Percentiles rank a stretch among this genome's conserved stretches.
phyloP scores from a whole-genome alignment of 2,797 vertebrate genomes.

The Neostethus bicornis region DNA sequence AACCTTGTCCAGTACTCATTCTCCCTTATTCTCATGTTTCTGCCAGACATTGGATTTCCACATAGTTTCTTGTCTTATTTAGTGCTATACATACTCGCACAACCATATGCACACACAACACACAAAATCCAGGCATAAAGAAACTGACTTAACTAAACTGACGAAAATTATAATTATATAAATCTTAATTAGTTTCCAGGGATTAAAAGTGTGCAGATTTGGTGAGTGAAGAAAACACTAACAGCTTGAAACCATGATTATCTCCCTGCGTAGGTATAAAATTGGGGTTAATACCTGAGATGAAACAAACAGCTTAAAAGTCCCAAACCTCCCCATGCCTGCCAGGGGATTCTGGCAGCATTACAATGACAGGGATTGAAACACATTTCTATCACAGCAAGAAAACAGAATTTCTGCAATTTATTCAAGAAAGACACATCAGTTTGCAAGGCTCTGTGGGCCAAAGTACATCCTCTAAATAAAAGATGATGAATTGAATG shows the following conservation, averaged over 20 bases:
- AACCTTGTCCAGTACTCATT: conserved; percentile 55
- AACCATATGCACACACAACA: neutral
- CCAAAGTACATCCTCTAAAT: conserved; percentile 65
- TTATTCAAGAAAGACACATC: conserved; percentile 69
- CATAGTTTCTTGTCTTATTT: conserved; percentile 30
- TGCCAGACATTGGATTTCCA: conserved; percentile 34
- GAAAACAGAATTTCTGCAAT: conserved; percentile 67
- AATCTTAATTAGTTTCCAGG: conserved; percentile 84
- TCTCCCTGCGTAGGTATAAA: conserved; percentile 79
- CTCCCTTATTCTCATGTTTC: conserved; percentile 45
- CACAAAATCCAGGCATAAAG: conserved; percentile 26
- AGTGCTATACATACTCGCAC: conserved; percentile 6
- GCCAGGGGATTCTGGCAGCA: conserved; percentile 72
- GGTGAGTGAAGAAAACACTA: conserved; percentile 71
- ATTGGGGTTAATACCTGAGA: conserved; percentile 82
- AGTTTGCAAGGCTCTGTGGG: conserved; percentile 58
- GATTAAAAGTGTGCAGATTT: conserved; percentile 81
- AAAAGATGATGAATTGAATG: conserved; percentile 66
- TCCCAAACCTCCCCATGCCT: conserved; percentile 71
- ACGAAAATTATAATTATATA: conserved; percentile 77
- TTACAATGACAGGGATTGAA: conserved; percentile 66
- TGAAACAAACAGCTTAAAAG: conserved; percentile 82
- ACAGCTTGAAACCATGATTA: conserved; percentile 78
- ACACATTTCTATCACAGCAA: conserved; percentile 58
- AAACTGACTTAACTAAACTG: conserved; percentile 60